Conservation (phyloP, 2,113 vertebrate species). For the Amia ocellicauda region DNA sequence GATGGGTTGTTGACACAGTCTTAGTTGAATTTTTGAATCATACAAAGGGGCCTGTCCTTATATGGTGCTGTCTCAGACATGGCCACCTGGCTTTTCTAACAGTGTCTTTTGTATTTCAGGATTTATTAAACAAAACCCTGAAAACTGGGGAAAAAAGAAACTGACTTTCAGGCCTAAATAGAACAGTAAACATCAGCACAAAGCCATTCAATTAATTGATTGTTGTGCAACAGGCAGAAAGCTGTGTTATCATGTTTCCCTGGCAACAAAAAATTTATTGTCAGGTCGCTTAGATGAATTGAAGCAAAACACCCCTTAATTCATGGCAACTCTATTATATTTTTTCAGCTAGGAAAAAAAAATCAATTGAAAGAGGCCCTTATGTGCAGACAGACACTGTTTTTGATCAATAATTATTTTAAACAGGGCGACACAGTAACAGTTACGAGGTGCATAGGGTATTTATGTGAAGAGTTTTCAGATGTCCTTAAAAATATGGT, state of each 20-base stretch:
- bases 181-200: conserved; percentile 63
- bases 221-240: conserved; percentile 80
- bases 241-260: conserved; percentile 77
- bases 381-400: conserved; percentile 59
- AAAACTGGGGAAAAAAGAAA: conserved; percentile 41
- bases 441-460: conserved; percentile 48
- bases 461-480: conserved; percentile 38
- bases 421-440: conserved; percentile 52
- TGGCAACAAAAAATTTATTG: conserved; percentile 80
- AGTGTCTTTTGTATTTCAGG: conserved; percentile 45
- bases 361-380: conserved; percentile 68
- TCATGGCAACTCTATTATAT: conserved; percentile 70
- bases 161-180: conserved; percentile 54
- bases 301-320: conserved; percentile 82
- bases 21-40: conserved; percentile 39
- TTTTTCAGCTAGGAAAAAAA: conserved; percentile 57
- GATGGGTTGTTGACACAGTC: conserved; percentile 31
- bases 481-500: background rate
- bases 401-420: conserved; percentile 69
- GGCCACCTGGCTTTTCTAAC: conserved; percentile 45
- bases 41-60: conserved; percentile 35
- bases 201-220: conserved; percentile 83
- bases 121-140: conserved; percentile 47
- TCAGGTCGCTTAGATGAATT: conserved; percentile 80
- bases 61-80: conserved; percentile 32